Percentiles rank a stretch among this genome's conserved stretches.
phyloP scores from a whole-genome alignment of 2,888 invertebrate genomes.

The Sarcophaga carnaria region DNA sequence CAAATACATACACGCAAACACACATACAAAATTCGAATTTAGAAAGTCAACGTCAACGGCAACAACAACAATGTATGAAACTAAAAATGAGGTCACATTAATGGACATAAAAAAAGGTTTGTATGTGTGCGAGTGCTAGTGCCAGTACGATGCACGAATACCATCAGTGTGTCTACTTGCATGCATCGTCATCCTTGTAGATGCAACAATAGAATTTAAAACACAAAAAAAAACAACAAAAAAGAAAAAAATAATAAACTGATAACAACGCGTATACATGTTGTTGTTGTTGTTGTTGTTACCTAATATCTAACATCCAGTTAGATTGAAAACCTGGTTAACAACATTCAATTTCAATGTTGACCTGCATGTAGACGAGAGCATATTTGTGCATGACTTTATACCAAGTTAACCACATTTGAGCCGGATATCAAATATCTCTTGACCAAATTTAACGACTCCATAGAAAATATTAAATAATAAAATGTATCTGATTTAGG shows the following conservation, averaged over 20 bases:
- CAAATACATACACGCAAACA: not conserved
- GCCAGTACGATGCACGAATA: not conserved
- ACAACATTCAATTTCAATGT: constrained; percentile 58
- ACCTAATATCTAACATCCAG: constrained; percentile 44
- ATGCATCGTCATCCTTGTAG: constrained; percentile 16
- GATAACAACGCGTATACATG: constrained; percentile 20
- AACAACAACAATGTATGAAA: too few relatives aligned
- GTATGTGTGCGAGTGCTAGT: not conserved
- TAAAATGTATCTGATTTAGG: too few relatives aligned
- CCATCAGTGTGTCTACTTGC: not conserved
- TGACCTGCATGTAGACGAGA: constrained; percentile 15
- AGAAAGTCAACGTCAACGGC: not conserved
- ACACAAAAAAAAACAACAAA: constrained; percentile 3
- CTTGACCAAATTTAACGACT: not conserved
- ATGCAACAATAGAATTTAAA: constrained; percentile 22
- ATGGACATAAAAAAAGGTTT: not conserved
- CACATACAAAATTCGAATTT: constrained; percentile 43
- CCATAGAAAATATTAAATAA: not conserved
- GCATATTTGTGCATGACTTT: too few relatives aligned
- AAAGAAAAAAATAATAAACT: constrained; percentile 29
- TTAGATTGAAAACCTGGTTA: constrained; percentile 52
- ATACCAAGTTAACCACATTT: too few relatives aligned
- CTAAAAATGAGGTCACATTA: too few relatives aligned
- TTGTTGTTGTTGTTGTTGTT: constrained; percentile 14
- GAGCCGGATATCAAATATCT: too few relatives aligned